Evolutionary conservation across 2,113 vertebrate species (phyloP).

Genomic region (Eptesicus fuscus): DNA sequence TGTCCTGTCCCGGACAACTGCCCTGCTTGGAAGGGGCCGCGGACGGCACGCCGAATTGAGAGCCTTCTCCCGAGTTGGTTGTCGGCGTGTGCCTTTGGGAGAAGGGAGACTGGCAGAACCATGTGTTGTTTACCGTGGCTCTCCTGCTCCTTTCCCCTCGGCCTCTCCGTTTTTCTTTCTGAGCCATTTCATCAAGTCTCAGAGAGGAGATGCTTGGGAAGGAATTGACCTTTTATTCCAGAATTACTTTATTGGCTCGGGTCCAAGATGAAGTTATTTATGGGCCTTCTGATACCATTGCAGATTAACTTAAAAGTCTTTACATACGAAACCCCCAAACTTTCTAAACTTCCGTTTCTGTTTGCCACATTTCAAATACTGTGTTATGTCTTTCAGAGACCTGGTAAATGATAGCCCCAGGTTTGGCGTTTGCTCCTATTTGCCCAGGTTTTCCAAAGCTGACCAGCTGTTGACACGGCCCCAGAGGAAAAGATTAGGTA

Average conservation of each 20-base stretch:
- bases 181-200: not conserved
- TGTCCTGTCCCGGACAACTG: not conserved
- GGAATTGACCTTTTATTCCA: constrained; percentile 66
- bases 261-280: constrained; percentile 65
- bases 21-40: not conserved
- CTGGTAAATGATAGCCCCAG: not conserved
- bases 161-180: not conserved
- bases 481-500: not conserved
- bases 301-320: not conserved
- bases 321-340: not conserved
- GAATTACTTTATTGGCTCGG: constrained; percentile 9
- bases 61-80: not conserved
- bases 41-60: not conserved
- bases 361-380: not conserved
- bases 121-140: not conserved
- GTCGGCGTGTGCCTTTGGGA: not conserved
- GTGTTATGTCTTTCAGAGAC: not conserved
- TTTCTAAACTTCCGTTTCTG: not conserved
- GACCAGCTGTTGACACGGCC: not conserved
- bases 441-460: not conserved
- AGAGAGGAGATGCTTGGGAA: constrained; percentile 58
- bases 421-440: not conserved
- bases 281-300: constrained; percentile 14
- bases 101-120: not conserved
- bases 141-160: not conserved